These are phyloP conservation scores for Araneus ventricosus DNA, from an alignment of 1,140 invertebrate species.

Conservation along the genomic window DNA sequence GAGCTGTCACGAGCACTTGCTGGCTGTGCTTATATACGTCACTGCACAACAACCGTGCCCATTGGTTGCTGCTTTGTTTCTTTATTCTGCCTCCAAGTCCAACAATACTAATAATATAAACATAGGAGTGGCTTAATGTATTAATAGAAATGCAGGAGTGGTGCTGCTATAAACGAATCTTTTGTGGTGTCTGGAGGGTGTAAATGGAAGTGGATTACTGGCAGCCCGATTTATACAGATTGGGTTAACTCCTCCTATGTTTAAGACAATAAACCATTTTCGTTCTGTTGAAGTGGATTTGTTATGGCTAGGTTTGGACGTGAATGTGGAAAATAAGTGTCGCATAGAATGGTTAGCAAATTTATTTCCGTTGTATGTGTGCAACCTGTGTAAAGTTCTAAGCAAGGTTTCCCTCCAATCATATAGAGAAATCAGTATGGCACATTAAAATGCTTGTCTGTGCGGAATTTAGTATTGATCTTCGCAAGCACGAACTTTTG, in stretches of 20 bases:
- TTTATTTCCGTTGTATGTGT: no score
- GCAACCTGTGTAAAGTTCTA: no score
- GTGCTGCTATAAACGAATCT: neutral
- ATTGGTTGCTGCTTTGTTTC: constrained; percentile 53
- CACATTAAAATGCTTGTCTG: no score
- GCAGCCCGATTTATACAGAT: neutral
- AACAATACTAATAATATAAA: constrained; percentile 19
- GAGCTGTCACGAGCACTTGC: constrained; percentile 69
- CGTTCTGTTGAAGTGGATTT: no score
- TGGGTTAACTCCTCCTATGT: neutral
- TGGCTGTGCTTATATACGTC: constrained; percentile 25
- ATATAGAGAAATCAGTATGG: no score
- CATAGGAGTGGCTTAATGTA: constrained; percentile 1
- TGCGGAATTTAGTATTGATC: no score
- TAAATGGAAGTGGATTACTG: neutral
- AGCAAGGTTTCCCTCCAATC: no score
- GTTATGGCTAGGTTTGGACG: no score
- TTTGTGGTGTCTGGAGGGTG: neutral
- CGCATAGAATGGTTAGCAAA: no score
- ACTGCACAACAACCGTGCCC: constrained; percentile 2
- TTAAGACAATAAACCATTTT: no score
- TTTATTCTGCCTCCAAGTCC: neutral
- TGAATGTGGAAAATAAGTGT: no score
- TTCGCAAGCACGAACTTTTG: no score
- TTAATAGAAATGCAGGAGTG: constrained; percentile 15